Evolutionary conservation across 2,113 vertebrate genomes (phyloP).

Genomic region (Labrus mixtus): DNA sequence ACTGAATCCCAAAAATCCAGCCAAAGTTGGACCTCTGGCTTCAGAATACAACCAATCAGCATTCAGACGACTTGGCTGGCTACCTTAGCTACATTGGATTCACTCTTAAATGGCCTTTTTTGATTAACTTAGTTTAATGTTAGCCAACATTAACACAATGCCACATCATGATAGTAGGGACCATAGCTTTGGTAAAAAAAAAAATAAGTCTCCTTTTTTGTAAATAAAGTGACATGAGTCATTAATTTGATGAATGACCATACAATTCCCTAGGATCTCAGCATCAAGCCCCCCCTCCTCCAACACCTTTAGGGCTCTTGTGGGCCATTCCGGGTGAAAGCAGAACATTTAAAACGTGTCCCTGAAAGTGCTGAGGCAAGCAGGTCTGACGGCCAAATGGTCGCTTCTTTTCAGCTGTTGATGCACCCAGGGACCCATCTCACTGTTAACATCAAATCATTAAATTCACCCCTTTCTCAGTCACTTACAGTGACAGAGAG

Average conservation of each 20-base stretch:
- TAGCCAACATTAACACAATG: conserved; percentile 51
- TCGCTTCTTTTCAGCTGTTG: conserved; percentile 60
- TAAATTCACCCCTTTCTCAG: conserved; percentile 66
- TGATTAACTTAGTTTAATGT: conserved; percentile 60
- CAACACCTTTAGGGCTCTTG: conserved; percentile 48
- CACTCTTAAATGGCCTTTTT: conserved; percentile 34
- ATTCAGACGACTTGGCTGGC: conserved; percentile 26
- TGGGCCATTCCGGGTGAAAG: conserved; percentile 70
- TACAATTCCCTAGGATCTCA: conserved; percentile 57
- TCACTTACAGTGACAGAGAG: conserved; percentile 51
- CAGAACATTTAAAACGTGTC: conserved; percentile 66
- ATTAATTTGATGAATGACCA: conserved; percentile 80
- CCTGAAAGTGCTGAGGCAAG: conserved; percentile 79
- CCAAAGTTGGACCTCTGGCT: conserved; percentile 22
- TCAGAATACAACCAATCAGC: conserved; percentile 30
- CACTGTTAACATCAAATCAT: conserved; percentile 78
- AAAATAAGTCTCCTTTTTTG: conserved; percentile 43
- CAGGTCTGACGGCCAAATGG: conserved; percentile 69
- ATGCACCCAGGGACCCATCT: conserved; percentile 70
- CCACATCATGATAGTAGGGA: conserved; percentile 43
- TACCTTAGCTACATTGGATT: conserved; percentile 36
- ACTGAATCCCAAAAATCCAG: conserved; percentile 17
- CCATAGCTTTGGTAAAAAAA: conserved; percentile 16
- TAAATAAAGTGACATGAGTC: conserved; percentile 78
- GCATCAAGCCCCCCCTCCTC: conserved; percentile 27